Base-by-base conservation (phyloP, 2,888 invertebrate species). In the Dysmachus trigonus region DNA sequence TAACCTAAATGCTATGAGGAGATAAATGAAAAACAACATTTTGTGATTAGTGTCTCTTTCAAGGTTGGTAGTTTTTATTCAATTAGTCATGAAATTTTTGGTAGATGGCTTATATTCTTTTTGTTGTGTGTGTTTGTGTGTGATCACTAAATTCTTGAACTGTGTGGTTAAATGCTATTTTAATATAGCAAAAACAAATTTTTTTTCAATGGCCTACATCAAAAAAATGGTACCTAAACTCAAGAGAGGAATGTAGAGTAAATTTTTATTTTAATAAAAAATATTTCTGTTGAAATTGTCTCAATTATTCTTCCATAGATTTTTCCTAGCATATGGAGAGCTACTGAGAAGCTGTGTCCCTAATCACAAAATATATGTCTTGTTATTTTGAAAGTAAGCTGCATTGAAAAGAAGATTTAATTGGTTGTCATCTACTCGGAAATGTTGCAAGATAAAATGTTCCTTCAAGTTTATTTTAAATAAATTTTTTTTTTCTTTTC, bases 11-110 rank as follows among this genome's bases (percentile, higher is more conserved):
- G 91, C 91, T 91, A 92, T 88, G 91, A 92, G 90, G 91, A 90
- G 92, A 92, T 91, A 91, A 92, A 92, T 91, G 91, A 91, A 91
- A 91, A 91, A 91, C 91, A 90, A 90, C 90, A 91, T 90, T 90
- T 91, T 90, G 89, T 90, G 90, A 90, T 91, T 91, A 91, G 90
- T 90, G 90, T 90, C 90, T 87, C 41, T 81, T 85, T 79, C 22
- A 51, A 85, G 71, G 77, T 86, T 85, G 89, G 89, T 88, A 85
- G 85, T 87, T 86, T 87, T 87, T 88, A 81, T 53, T 53, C 86
- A 73, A 77, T 76, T 86, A 74, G 73, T 87, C 82, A 81, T 86
- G 87, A 87, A 83, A 72, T 72, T 83, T n/a, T 71, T 83, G 71
- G 30, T 83, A 38, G 41, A 41, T 83, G 71, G n/a, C n/a, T 38